Base-by-base conservation (phyloP, 2,888 invertebrate genomes). In the Scaptomyza polygonia region DNA sequence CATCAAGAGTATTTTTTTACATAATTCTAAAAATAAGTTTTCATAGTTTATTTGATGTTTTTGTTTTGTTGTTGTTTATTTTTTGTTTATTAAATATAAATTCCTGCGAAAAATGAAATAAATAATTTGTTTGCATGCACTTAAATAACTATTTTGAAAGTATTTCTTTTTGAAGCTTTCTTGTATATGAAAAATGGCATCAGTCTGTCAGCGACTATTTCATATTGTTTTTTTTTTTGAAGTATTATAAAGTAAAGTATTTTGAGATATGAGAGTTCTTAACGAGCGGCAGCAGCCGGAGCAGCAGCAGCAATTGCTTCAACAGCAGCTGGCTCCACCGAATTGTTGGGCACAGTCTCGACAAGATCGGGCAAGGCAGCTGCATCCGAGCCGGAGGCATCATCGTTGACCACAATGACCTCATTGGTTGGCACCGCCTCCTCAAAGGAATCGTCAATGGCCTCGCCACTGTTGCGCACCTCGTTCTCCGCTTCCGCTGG, bases 331-430 rank as follows among this genome's bases (percentile, higher is more conserved):
- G 56, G n/a, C 30, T 69, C 69, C 0, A 53, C 44, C 0, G 65
- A 49, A 8, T 64, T 68, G 56, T 34, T 47, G 36, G 34, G 48
- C 51, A 14, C 36, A 4, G 9, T 43, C 12, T 59, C 56, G 32
- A 52, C 63, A 44, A 81, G 79, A 43, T 85, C 88, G 4, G 25
- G 25, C 25, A 25, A 25, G 25, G 25, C 5, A 25, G 25, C 25
- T 25, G 5, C 25, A 32, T 72, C 72, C 14, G 84, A 82, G 53
- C 73, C 34, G 2, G 66, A 27, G 43, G 88, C 79, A 70, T 90
- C 90, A 51, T 90, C 90, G 34, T 90, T 89, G 69, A 90, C 90
- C 45, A 89, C 81, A 55, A 90, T 90, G n/a, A 89, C 67, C 51
- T 90, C 90, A 3, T 88, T 89, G 66, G 73, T 77, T 34, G 88